Evolutionary conservation across 2,797 vertebrate genomes (phyloP).

Genomic region (Malurus leucopterus): DNA sequence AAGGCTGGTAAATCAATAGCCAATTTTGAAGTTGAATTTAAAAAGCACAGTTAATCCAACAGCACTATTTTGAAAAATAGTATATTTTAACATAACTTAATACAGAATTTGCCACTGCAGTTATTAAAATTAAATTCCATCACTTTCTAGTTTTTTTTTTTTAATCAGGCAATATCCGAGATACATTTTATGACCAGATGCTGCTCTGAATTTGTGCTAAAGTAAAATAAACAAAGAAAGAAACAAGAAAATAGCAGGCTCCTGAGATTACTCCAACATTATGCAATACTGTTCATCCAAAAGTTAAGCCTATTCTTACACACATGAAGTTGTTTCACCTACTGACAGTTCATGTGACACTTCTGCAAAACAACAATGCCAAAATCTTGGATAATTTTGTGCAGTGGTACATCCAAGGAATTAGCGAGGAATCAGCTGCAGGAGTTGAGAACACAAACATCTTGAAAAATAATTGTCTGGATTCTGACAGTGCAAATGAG

Average conservation of each 20-base stretch:
- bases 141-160: background rate
- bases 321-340: background rate
- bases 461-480: background rate
- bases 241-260: background rate
- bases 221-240: background rate
- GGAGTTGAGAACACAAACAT: background rate
- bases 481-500: background rate
- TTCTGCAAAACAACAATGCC: background rate
- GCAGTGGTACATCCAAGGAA: background rate
- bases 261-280: background rate
- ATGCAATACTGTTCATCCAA: background rate
- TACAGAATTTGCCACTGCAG: background rate
- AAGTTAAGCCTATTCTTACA: background rate
- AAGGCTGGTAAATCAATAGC: constrained; percentile 41
- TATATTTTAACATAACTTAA: background rate
- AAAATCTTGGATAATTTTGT: background rate
- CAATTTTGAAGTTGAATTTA: constrained; percentile 25
- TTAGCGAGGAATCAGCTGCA: background rate
- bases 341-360: background rate
- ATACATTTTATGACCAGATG: background rate
- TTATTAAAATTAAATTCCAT: background rate
- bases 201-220: background rate
- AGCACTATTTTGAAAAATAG: background rate
- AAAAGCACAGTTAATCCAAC: background rate
- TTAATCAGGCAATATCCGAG: background rate